These are phyloP conservation scores for Pelodiscus sinensis DNA, from an alignment of 2,113 vertebrate species.

Conservation along the genomic window DNA sequence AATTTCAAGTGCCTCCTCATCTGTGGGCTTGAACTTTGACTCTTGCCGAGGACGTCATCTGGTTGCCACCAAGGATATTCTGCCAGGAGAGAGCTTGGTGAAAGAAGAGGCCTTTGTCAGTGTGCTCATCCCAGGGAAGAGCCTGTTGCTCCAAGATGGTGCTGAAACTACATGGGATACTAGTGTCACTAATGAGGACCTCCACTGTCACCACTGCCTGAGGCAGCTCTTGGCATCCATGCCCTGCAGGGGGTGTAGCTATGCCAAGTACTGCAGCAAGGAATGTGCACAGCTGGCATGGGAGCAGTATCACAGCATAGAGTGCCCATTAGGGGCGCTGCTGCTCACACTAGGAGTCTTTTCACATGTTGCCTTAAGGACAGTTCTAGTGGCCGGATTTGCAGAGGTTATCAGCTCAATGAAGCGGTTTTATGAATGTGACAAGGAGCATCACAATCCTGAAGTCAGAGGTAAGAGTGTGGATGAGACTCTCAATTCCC, in stretches of 20 bases:
- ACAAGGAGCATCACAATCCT: background rate
- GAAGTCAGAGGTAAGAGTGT: background rate
- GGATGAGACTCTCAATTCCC: background rate
- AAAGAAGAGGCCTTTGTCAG: conserved; percentile 88
- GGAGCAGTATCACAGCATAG: conserved; percentile 85
- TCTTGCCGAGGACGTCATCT: conserved; percentile 86
- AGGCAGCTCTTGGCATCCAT: conserved; percentile 72
- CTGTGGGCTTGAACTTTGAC: conserved; percentile 76
- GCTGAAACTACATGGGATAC: conserved; percentile 39
- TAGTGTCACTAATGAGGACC: conserved; percentile 68
- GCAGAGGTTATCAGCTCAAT: conserved; percentile 67
- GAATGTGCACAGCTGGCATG: conserved; percentile 84
- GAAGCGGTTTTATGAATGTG: background rate
- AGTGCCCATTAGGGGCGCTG: conserved; percentile 85
- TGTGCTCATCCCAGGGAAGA: conserved; percentile 85
- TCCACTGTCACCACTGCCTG: conserved; percentile 90
- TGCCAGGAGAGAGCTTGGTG: conserved; percentile 86
- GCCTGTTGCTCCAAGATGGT: background rate
- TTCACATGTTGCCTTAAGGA: conserved; percentile 88
- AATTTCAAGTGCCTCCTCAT: conserved; percentile 68
- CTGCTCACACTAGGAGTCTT: conserved; percentile 86
- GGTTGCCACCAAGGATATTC: conserved; percentile 80
- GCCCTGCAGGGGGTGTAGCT: conserved; percentile 88
- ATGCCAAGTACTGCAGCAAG: conserved; percentile 87
- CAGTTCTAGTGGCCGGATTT: conserved; percentile 84